Evolutionary conservation across 2,797 vertebrate genomes (phyloP).

Genomic region (Heliangelus exortis): DNA sequence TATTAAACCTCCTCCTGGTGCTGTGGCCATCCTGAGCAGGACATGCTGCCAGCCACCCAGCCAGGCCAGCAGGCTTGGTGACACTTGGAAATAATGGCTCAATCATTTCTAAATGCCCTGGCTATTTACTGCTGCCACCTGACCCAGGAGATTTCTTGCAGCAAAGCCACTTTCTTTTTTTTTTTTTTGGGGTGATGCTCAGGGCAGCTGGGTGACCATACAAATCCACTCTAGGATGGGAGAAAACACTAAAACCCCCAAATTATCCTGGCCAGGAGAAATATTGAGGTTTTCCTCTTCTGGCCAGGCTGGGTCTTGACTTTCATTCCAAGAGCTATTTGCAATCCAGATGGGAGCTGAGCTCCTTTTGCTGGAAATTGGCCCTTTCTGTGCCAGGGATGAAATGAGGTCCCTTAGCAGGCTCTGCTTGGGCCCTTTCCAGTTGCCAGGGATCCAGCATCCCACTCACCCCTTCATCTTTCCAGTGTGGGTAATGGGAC

Average conservation of each 20-base stretch:
- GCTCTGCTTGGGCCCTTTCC: background rate
- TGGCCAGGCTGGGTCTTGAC: rapidly evolving
- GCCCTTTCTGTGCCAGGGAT: background rate
- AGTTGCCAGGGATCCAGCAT: rapidly evolving
- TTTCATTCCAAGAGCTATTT: background rate
- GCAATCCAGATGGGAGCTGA: background rate
- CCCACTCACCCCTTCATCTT: rapidly evolving
- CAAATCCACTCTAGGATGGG: background rate
- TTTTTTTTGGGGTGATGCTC: background rate
- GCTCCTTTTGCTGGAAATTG: background rate
- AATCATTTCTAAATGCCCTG: constrained; percentile 24
- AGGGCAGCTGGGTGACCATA: background rate
- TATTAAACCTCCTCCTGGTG: background rate
- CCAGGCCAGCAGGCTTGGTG: constrained; percentile 11
- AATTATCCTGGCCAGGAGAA: background rate
- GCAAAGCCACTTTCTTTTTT: background rate
- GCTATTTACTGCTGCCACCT: constrained; percentile 51
- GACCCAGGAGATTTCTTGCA: background rate
- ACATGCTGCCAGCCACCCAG: background rate
- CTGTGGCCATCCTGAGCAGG: background rate
- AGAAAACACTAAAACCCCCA: background rate
- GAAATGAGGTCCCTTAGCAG: background rate
- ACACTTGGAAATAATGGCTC: constrained; percentile 57
- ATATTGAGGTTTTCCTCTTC: background rate
- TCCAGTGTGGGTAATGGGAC: rapidly evolving